Conservation (phyloP, 2,113 vertebrate species). For the Setophaga coronata region DNA sequence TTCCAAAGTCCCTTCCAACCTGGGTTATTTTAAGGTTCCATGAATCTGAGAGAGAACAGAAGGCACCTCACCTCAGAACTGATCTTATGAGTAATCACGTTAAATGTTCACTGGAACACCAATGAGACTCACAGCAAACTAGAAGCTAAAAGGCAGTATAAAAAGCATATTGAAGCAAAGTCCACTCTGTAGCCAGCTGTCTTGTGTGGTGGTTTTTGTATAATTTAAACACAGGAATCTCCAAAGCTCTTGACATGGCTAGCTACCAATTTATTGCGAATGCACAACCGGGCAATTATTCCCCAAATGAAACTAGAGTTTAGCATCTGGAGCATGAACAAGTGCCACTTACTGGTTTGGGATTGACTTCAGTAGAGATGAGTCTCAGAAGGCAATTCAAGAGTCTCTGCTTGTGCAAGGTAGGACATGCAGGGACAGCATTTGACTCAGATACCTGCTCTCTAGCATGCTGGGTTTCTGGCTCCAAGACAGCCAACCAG, state of each 20-base stretch:
- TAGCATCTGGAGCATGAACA: not conserved
- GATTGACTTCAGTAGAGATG: slow-evolving; percentile 92
- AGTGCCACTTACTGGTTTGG: slow-evolving; percentile 85
- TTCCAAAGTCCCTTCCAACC: not conserved
- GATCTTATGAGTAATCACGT: not conserved
- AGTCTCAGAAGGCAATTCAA: slow-evolving; percentile 90
- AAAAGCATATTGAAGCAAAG: not conserved
- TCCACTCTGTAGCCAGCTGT: not conserved
- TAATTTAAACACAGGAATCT: not conserved
- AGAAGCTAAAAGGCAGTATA: not conserved
- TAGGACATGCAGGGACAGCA: slow-evolving; percentile 25
- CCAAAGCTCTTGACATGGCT: not conserved
- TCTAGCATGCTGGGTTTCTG: slow-evolving; percentile 41
- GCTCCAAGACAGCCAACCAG: slow-evolving; percentile 82
- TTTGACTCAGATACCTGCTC: slow-evolving; percentile 42
- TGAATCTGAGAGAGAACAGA: not conserved
- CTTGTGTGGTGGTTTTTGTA: not conserved
- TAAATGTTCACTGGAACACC: not conserved
- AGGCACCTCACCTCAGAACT: not conserved
- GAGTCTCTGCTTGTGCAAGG: slow-evolving; percentile 82
- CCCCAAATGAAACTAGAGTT: not conserved
- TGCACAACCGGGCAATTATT: not conserved
- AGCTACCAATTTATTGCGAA: not conserved
- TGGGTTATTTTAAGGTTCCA: not conserved
- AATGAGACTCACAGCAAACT: not conserved